Base-by-base conservation (phyloP, 1,140 invertebrate genomes). In the Cyrtorhinus lividipennis region DNA sequence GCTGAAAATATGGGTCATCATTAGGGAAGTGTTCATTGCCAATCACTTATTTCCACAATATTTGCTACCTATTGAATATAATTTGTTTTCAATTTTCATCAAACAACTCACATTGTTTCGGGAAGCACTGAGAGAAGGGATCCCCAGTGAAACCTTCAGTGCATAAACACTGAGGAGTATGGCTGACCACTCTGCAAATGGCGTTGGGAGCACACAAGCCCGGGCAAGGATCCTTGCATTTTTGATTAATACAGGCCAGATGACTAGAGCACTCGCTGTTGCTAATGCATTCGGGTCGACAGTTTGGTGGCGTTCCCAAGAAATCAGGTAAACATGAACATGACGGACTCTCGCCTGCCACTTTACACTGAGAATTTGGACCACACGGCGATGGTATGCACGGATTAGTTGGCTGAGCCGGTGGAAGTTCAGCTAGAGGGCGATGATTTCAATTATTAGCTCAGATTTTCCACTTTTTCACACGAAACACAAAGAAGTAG, bases 321-420 rank as follows among this genome's bases (percentile, higher is more conserved):
- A 86, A 88, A 69, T 85, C 83, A 1, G 79, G 76, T 63, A 83
- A 70, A 68, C 87, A 90, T 15, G 77, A 76, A 65, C 82, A 85
- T 2, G 79, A 78, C 8, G 82, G 75, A 63, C 74, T 76, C 1
- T 73, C 69, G n/a, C 72, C 73, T 38, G 69, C 69, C 65, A 80
- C 77, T 65, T 70, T 76, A 70, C 82, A 84, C 8, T 79, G 67
- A n/a, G 83, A 79, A 70, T 88, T 87, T 3, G 83, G 78, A 24
- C 86, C 86, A 69, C 87, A 89, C 1, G 82, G 80, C 1, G 81
- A 80, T 61, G 79, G 79, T 24, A 74, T 69, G 66, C 83, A 85
- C 1, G 76, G 81, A 68, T 75, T 76, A 66, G 10, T 56, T 20
- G n/a, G 26, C 22, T 45, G 56, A 27, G 20, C 1, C 1, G 2